Conservation (phyloP, 2,888 invertebrate species). For the Seira ritae region DNA sequence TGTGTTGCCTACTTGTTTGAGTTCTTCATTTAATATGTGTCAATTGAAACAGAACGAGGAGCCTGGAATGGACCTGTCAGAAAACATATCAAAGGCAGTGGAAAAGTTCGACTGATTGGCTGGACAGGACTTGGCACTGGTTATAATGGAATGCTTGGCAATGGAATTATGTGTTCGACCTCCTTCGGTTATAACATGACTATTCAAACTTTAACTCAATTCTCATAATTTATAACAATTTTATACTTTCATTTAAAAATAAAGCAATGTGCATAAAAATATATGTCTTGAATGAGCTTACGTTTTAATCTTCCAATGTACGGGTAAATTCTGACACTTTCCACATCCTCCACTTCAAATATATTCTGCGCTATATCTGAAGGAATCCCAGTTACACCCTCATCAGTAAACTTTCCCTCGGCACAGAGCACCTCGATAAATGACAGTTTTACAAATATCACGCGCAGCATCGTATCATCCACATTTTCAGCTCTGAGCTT, state of each 20-base stretch:
- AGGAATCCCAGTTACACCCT: conserved; percentile 62
- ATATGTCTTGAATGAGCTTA: conserved; percentile 31
- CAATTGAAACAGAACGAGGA: conserved; percentile 39
- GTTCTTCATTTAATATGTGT: neutral
- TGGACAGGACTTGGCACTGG: no score
- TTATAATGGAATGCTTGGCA: no score
- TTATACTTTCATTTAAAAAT: no score
- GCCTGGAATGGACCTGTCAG: neutral
- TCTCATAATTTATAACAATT: no score
- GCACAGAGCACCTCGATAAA: conserved; percentile 54
- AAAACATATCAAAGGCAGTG: no score
- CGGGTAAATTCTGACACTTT: conserved; percentile 46
- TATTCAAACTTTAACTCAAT: neutral
- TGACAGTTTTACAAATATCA: conserved; percentile 51
- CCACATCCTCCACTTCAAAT: conserved; percentile 58
- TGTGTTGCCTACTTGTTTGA: neutral
- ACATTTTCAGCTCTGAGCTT: conserved; percentile 54
- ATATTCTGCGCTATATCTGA: conserved; percentile 57
- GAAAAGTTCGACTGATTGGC: no score
- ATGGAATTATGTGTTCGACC: no score
- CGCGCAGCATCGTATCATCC: conserved; percentile 60
- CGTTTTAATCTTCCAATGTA: conserved; percentile 62
- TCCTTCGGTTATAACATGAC: no score
- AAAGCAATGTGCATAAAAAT: neutral
- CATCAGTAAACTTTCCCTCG: conserved; percentile 65